These are phyloP conservation scores for mouse (Mus musculus) DNA, from an alignment of 2,113 vertebrate species.

Conservation along the genomic window DNA sequence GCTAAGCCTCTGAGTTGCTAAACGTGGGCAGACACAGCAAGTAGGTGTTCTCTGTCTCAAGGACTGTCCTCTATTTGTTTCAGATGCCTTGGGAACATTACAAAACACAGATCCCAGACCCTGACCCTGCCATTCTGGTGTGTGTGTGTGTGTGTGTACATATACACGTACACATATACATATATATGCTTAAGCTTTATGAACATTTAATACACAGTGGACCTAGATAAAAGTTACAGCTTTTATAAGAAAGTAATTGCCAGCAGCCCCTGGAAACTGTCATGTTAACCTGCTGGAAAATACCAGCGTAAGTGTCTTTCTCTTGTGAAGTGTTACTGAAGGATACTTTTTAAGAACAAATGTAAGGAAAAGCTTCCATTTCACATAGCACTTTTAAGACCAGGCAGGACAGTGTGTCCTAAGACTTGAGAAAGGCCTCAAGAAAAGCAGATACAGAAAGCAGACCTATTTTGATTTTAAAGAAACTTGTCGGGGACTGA, in stretches of 20 bases:
- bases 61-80: background rate
- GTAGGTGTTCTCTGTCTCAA: background rate
- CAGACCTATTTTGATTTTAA: conserved; percentile 18
- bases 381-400: background rate
- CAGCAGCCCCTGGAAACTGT: background rate
- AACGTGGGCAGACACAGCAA: background rate
- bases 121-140: background rate
- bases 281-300: conserved; percentile 17
- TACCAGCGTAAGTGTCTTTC: background rate
- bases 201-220: background rate
- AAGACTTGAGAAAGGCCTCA: background rate
- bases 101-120: background rate
- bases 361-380: background rate
- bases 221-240: background rate
- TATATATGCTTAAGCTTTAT: background rate
- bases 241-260: conserved; percentile 40
- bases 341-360: conserved; percentile 16
- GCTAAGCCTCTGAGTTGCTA: background rate
- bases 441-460: background rate
- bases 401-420: background rate
- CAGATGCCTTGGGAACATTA: background rate
- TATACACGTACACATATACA: no score
- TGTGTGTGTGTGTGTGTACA: no score
- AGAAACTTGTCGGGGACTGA: background rate
- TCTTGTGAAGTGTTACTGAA: background rate